A percentile compares a stretch with the other conserved stretches of the same genome.
phyloP scores from a whole-genome alignment of 2,797 vertebrate species.

The Macropus fuliginosus region DNA sequence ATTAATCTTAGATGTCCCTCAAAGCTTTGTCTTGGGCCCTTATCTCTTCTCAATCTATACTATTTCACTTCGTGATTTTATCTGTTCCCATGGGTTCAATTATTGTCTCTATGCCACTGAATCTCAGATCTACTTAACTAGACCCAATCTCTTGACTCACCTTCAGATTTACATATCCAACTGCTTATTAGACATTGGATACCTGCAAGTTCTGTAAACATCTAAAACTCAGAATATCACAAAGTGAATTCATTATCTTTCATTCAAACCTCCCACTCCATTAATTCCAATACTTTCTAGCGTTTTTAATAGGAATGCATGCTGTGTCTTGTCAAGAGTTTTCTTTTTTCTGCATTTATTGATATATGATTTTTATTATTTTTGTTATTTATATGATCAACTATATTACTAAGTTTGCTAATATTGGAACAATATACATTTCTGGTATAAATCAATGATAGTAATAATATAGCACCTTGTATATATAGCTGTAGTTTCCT shows the following conservation, averaged over 20 bases:
- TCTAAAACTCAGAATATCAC: neutral
- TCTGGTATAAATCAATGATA: neutral
- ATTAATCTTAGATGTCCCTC: neutral
- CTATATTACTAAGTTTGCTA: neutral
- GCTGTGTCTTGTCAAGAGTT: neutral
- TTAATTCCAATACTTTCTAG: neutral
- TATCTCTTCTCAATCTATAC: neutral
- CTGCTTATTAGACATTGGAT: neutral
- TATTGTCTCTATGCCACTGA: neutral
- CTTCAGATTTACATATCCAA: neutral
- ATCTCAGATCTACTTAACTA: neutral
- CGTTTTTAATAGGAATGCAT: neutral
- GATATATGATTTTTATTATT: neutral
- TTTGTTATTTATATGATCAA: neutral
- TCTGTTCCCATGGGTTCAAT: neutral
- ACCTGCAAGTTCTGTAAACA: neutral
- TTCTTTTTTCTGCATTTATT: neutral
- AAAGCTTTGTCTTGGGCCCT: neutral
- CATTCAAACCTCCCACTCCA: neutral
- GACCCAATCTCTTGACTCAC: neutral
- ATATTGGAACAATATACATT: neutral
- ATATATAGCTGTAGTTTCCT: neutral
- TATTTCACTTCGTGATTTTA: neutral
- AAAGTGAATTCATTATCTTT: neutral
- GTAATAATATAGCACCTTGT: neutral